These are phyloP conservation scores for Formica aserva DNA, from an alignment of 2,888 invertebrate genomes.

Conservation along the genomic window DNA sequence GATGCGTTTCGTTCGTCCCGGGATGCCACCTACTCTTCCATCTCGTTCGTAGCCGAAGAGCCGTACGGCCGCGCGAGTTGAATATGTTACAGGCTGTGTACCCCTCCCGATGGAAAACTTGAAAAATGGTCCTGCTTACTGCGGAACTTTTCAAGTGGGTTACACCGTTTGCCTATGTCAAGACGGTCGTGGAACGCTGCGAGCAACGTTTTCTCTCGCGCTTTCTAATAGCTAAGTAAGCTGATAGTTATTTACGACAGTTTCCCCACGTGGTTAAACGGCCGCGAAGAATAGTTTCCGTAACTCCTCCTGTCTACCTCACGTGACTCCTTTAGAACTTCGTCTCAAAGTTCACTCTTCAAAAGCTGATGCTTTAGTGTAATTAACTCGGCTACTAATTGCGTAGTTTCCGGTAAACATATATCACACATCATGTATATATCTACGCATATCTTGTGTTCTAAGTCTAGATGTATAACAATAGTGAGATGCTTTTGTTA, in stretches of 20 bases:
- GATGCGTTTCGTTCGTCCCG: conserved; percentile 65
- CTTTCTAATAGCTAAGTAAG: conserved; percentile 34
- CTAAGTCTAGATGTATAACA: neutral
- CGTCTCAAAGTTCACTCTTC: conserved; percentile 18
- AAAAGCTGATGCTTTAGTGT: conserved; percentile 47
- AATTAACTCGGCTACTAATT: conserved; percentile 51
- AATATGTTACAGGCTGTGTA: conserved; percentile 60
- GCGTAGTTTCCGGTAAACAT: conserved; percentile 34
- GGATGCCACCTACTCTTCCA: conserved; percentile 60
- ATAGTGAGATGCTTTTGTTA: neutral
- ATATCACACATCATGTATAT: conserved; percentile 18
- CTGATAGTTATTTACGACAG: conserved; percentile 54
- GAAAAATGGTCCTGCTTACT: conserved; percentile 74
- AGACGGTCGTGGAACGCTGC: conserved; percentile 18
- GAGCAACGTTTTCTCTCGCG: conserved; percentile 3
- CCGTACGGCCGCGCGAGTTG: conserved; percentile 60
- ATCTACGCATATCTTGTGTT: neutral
- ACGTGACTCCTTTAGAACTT: conserved; percentile 49
- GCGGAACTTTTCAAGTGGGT: conserved; percentile 64
- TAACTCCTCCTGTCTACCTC: conserved; percentile 46
- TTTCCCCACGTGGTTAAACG: conserved; percentile 43
- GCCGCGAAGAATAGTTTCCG: conserved; percentile 45
- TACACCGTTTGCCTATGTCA: conserved; percentile 52
- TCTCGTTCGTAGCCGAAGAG: conserved; percentile 34
- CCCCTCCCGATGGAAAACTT: conserved; percentile 55